Evolutionary conservation across 64 coral and sea anemone species (phyloP), one percentile per base, ranked within the genome.

Genomic region (Actinia equina): DNA sequence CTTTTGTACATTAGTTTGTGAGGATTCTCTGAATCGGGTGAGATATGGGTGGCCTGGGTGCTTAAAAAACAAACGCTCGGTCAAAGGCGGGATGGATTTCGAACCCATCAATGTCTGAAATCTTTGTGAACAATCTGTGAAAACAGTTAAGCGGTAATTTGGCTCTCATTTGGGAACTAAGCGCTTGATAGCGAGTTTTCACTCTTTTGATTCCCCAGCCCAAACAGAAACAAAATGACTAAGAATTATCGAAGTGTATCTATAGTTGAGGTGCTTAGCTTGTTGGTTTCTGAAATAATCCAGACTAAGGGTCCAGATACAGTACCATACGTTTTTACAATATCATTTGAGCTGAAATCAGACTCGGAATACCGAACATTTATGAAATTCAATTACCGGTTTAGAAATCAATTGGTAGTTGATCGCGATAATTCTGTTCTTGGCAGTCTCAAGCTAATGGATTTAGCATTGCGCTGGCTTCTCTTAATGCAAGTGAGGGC

Each of bases 341-440:
- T 91, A 87, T 82, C 37, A 69, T 69, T 49, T 20, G 7, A 49
- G 44, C 45, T 81, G 43, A 49, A 49, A 52, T 81, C 49, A 81
- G 78, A 71, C 42, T 56, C 26, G 76, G 87, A 65, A 91, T 91
- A 52, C 90, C 90, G 22, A 71, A 82, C 90, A 91, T 91, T 90
- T 57, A 79, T 87, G 44, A 91, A 52, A 91, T 91, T 91, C 90
- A 86, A 91, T 91, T 91, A 91, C 86, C 64, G 25, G 70, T 86
- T 37, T 86, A 91, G 26, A 59, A 91, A 57, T 45, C 65, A 44
- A 86, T 86, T 62, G 41, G 59, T 49, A 2, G 59, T 44, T 51
- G 54, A 86, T 58, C 26, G 77, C 49, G 76, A 59, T 87, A 64
- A 52, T 71, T 87, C 80, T 43, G 11, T 27, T 86, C 6, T 55